Evolutionary conservation across 2,888 invertebrate genomes (phyloP).

Genomic region (Lymantria monacha): DNA sequence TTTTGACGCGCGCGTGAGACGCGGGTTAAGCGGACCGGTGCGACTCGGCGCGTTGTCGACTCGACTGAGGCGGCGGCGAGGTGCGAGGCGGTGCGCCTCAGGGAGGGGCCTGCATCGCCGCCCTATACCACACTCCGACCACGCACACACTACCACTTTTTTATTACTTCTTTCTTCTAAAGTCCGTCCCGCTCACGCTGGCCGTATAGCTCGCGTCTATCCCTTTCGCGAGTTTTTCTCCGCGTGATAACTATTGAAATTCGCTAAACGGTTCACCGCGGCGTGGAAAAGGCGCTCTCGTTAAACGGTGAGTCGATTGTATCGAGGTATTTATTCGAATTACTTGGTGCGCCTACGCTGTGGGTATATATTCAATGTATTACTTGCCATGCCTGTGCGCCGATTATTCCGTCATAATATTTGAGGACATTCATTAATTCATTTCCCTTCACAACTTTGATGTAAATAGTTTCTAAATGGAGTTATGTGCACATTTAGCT

Average conservation of each 20-base stretch:
- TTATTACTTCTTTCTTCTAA: slow-evolving; percentile 80
- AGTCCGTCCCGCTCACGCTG: slow-evolving; percentile 69
- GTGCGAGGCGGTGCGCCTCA: slow-evolving; percentile 65
- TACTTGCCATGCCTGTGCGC: slow-evolving; percentile 48
- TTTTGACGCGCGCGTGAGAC: slow-evolving; percentile 71
- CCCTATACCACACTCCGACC: slow-evolving; percentile 77
- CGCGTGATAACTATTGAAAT: slow-evolving; percentile 81
- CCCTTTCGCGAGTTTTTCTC: slow-evolving; percentile 78
- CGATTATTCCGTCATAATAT: slow-evolving; percentile 52
- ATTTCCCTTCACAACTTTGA: no score
- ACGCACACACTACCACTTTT: slow-evolving; percentile 79
- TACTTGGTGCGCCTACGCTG: slow-evolving; percentile 62
- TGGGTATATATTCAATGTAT: slow-evolving; percentile 69
- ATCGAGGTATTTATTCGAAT: slow-evolving; percentile 76
- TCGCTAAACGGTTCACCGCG: slow-evolving; percentile 81
- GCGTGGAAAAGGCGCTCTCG: slow-evolving; percentile 80
- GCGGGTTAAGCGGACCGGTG: slow-evolving; percentile 63
- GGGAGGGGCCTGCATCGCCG: slow-evolving; percentile 79
- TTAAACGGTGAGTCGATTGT: slow-evolving; percentile 78
- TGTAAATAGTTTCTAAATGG: no score
- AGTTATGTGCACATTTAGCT: no score
- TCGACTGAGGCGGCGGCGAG: slow-evolving; percentile 72
- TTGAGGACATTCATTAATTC: slow-evolving; percentile 22
- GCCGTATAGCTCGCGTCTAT: slow-evolving; percentile 48
- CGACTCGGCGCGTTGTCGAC: slow-evolving; percentile 69